These are phyloP conservation scores for Malacoctenus gilli DNA, from an alignment of 2,797 vertebrate species.

Conservation along the genomic window DNA sequence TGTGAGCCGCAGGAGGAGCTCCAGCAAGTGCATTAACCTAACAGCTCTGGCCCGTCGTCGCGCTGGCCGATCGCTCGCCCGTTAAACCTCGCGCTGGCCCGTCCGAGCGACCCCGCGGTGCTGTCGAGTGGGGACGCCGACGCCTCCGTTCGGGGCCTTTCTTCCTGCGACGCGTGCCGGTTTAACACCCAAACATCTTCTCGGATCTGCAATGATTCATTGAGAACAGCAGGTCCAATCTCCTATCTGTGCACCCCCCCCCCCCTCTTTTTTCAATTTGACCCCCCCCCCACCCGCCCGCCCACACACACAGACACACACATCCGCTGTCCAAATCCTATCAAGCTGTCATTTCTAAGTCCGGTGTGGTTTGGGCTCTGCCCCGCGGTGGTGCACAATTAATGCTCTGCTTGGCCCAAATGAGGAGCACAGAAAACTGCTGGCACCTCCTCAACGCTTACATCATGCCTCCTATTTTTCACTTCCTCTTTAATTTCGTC, in stretches of 20 bases:
- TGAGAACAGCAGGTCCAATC: conserved; percentile 53
- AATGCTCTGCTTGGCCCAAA: conserved; percentile 86
- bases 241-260: conserved; percentile 12
- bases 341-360: conserved; percentile 77
- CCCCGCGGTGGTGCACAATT: conserved; percentile 80
- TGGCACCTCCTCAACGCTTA: conserved; percentile 93
- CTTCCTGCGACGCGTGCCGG: conserved; percentile 33
- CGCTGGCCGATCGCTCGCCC: too few species aligned
- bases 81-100: too few species aligned
- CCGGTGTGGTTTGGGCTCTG: conserved; percentile 74
- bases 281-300: neutral
- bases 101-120: too few species aligned
- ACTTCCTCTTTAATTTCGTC: conserved; percentile 31
- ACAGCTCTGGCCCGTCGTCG: conserved; percentile 22
- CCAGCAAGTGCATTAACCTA: conserved; percentile 62
- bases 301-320: too few species aligned
- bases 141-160: conserved; percentile 32
- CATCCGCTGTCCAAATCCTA: conserved; percentile 67
- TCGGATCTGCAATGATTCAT: conserved; percentile 53
- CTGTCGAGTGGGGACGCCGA: too few species aligned
- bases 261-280: conserved; percentile 10
- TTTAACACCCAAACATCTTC: conserved; percentile 54
- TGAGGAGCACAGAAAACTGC: conserved; percentile 85
- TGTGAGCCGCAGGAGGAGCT: conserved; percentile 27
- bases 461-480: conserved; percentile 83